phyloP scores from a whole-genome alignment of 2,797 vertebrate genomes.

The Lithobates pipiens region DNA sequence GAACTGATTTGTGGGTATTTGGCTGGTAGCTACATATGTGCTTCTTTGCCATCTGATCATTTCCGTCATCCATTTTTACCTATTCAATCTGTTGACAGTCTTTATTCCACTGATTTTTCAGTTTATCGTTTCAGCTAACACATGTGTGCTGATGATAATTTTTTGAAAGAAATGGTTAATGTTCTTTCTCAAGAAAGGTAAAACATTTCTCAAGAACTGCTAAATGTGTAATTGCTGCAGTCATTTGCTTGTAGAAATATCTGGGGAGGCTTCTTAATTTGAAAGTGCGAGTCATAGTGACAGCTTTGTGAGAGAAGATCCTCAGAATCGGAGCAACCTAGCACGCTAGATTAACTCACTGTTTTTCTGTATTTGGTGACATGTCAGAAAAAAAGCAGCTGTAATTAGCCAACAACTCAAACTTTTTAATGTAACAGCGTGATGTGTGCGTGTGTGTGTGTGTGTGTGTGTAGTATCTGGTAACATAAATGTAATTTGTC shows the following conservation, averaged over 20 bases:
- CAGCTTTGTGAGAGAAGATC: conserved; percentile 36
- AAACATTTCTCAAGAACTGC: conserved; percentile 44
- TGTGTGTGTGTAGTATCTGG: background rate
- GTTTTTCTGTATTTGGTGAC: conserved; percentile 2
- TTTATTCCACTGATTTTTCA: too few species aligned
- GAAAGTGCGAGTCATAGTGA: conserved; percentile 43
- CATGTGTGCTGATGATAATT: too few species aligned
- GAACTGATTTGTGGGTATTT: too few species aligned
- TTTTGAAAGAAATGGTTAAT: conserved; percentile 11
- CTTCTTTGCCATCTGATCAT: too few species aligned
- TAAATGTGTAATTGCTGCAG: conserved; percentile 52
- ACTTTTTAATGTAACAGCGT: background rate
- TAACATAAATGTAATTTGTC: background rate
- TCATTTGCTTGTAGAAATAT: conserved; percentile 42
- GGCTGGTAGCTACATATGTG: too few species aligned
- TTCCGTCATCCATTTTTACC: too few species aligned
- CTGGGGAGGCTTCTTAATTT: conserved; percentile 40
- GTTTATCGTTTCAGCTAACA: too few species aligned
- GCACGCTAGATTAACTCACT: conserved; percentile 29
- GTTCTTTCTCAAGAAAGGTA: conserved; percentile 7
- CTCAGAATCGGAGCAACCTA: conserved; percentile 2
- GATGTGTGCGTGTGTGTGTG: background rate
- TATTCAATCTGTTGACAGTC: too few species aligned
- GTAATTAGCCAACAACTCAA: conserved; percentile 3
- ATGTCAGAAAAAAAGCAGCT: conserved; percentile 9